Base-by-base conservation (phyloP, 1,140 invertebrate species). In the Rhizoglyphus robini region DNA sequence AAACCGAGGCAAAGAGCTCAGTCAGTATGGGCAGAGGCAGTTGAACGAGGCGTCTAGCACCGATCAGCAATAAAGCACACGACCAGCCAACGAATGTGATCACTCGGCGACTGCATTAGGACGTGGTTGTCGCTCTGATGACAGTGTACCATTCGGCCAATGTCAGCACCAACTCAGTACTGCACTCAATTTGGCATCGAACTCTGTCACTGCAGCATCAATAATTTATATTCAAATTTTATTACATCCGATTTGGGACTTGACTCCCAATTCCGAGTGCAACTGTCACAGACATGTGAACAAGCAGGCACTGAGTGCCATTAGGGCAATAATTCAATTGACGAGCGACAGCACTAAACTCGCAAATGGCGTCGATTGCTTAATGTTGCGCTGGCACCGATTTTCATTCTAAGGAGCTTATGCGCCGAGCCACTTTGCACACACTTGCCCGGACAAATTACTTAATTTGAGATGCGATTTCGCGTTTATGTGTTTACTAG, bases 201-300 rank as follows among this genome's bases (percentile, higher is more conserved):
- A 54, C 31, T 25, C 23, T 5, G 51, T 54, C 8, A 54, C 51
- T 8, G 8, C 5, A 8, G 8, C 51, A 54, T 54, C 51, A 54
- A 54, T 54, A 54, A 54, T 54, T 54, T 54, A 54, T 54, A 54
- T 54, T 54, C 51, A 54, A 54, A 54, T 54, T 54, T 54, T 54
- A 54, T 54, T 5, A 54, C 51, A 54, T 54, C 51, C 51, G 51
- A 54, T 54, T 54, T 54, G 51, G 51, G 51, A 54, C 51, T 5
- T 8, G 51, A 8, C 51, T 8, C 51, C 20, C 51, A 41, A 41
- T 18, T 54, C 51, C 31, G 15, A 32, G 51, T 54, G 51, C 15
- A 25, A 54, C 8, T 23, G 31, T 8, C 23, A 54, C 51, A 54
- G 8, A 25, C 51, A 54, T 23, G 23, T 23, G 20, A 8, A 54